Evolutionary conservation across 2,113 vertebrate species (phyloP), one percentile per base, ranked within the genome.

Genomic region (Myotis davidii): DNA sequence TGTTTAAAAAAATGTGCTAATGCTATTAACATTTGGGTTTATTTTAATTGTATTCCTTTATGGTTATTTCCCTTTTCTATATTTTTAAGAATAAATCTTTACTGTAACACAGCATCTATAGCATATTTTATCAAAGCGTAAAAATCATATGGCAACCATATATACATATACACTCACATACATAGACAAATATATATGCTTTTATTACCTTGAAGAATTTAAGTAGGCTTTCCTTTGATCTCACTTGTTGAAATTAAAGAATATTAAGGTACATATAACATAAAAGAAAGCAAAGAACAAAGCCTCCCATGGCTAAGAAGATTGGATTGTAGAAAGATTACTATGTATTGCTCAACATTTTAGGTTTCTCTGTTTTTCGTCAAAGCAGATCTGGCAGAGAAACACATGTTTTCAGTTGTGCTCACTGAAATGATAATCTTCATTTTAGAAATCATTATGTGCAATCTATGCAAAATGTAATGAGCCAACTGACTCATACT

Each of bases 401-500:
- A 96, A 92, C 81, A 84, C 95, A 83, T 96, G 93, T 97, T 97
- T 97, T 97, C 85, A 94, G 85, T 95, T 96, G 96, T 94, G 72
- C 61, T 96, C 92, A 50, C 39, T 92, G 92, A 92, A 93, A 92
- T 90, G 94, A 95, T 96, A 97, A 88, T 96, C 92, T 96, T 96
- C 69, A 73, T 79, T 96, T 97, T 95, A 72, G 92, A 93, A 97
- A 97, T 96, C 96, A 96, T 98, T 96, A 98, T 96, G 96, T 92
- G 34, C 94, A 88, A 97, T 97, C 56, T 98, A 96, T 97, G 96
- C 96, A 96, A 96, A 96, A 94, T 90, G 95, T 90, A 96, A 16
- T 70, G 94, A 97, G 97, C 97, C 97, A 97, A 94, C 92, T 97
- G 97, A 97, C 96, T 98, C 97, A 97, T 90, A 96, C 95, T 94